Percentiles rank a stretch among this genome's conserved stretches.
Conservation (phyloP, 1,140 invertebrate genomes). For the Cephus cinctus region DNA sequence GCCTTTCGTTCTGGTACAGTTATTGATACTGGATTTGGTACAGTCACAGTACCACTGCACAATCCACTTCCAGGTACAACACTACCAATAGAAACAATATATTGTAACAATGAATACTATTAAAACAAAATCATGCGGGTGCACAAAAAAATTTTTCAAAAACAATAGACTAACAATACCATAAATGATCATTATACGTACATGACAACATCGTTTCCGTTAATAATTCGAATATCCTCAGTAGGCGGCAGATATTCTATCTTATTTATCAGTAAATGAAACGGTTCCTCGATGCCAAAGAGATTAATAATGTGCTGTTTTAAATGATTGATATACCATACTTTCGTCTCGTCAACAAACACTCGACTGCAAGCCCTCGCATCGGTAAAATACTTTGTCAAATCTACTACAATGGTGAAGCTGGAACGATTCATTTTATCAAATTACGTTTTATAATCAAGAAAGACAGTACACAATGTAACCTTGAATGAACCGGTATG, state of each 20-base stretch:
- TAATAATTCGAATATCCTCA: constrained; percentile 32
- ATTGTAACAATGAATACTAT: not conserved
- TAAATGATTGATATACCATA: constrained; percentile 26
- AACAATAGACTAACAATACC: too few species aligned
- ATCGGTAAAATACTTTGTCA: constrained; percentile 34
- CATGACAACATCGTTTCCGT: not conserved
- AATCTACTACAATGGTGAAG: constrained; percentile 18
- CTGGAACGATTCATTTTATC: not conserved
- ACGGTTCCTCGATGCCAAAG: constrained; percentile 32
- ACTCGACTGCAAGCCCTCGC: constrained; percentile 31
- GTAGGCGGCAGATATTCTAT: constrained; percentile 33
- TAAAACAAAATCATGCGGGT: not conserved
- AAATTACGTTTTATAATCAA: too few species aligned
- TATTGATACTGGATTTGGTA: not conserved
- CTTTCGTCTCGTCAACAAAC: constrained; percentile 29
- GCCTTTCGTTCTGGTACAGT: not conserved
- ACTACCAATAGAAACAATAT: constrained; percentile 16
- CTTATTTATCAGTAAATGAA: constrained; percentile 32
- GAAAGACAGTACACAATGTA: too few species aligned
- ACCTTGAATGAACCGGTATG: too few species aligned
- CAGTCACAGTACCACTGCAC: not conserved
- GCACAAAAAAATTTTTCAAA: not conserved
- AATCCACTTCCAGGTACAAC: constrained; percentile 28
- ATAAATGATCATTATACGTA: too few species aligned
- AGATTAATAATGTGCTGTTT: constrained; percentile 28